Evolutionary conservation across 1,140 invertebrate genomes (phyloP), one percentile per base, ranked within the genome.

Genomic region (Drosophila subpulchrella): DNA sequence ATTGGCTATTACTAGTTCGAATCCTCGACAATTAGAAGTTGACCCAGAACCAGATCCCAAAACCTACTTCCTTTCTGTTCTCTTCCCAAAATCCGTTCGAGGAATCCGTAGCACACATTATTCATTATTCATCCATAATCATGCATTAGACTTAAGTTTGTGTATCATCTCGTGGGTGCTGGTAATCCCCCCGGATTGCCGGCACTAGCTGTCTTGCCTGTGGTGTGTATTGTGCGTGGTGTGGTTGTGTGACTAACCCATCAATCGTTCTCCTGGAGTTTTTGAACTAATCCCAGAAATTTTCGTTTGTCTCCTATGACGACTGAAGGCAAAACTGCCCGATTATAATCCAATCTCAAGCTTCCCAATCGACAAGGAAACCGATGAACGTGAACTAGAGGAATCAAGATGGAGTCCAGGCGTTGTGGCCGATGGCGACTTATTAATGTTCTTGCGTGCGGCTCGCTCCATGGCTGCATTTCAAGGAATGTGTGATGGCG

Each of bases 381-480:
- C 81, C 77, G 91, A 92, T 80, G 91, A 92, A 88, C 86, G 92
- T 77, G 92, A 92, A 91, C 75, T 92, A 89, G 98, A 99, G 93
- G 97, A 98, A 93, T 93, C 98, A 92, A 95, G 97, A 93, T 99
- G 98, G 98, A 94, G 97, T 91, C 98, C 98, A 62, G 96, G 96
- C 78, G 96, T 97, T 94, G 96, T 97, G 61, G 94, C 97, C 85
- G 98, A 99, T 94, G 95, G 96, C 78, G 98, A 99, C 94, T 95
- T 99, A 86, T 95, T 99, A 90, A 99, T 99, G 97, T 99, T 98
- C 93, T 95, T 99, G 84, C 95, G 98, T 90, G 98, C 98, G 77
- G 98, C 98, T 60, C 95, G 98, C 77, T 99, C 97, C 46, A 97
- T 98, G 96, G 97, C 97, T 83, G 98, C 98, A 51, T 99, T 99